Percentiles rank a stretch among this genome's conserved stretches.
Evolutionary conservation across 2,888 invertebrate genomes (phyloP).

Genomic region (Rotaria socialis): DNA sequence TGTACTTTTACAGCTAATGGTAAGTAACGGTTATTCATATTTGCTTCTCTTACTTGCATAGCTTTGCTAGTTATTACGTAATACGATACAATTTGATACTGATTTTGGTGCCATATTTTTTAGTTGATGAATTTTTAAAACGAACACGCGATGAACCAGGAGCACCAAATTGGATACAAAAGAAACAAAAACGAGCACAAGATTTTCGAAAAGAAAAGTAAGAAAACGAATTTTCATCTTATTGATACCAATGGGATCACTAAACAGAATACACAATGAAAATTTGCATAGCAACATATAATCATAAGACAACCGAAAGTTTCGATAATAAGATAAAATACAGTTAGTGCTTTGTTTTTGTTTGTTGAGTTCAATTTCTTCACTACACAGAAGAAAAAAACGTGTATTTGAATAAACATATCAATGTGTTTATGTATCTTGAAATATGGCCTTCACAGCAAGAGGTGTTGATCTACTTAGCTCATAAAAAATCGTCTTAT

Average conservation of each 20-base stretch:
- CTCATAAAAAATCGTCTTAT: no score
- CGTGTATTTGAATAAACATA: no score
- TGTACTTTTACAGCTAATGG: neutral
- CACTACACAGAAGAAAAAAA: no score
- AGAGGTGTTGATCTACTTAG: no score
- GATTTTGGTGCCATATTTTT: neutral
- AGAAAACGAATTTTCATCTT: neutral
- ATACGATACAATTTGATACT: neutral
- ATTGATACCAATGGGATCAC: neutral
- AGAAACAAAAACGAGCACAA: conserved; percentile 30
- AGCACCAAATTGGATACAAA: neutral
- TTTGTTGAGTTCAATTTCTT: no score
- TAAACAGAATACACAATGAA: no score
- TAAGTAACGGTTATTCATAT: neutral
- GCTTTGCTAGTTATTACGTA: neutral
- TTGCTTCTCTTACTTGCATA: neutral
- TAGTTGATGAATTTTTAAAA: conserved; percentile 36
- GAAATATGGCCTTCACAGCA: no score
- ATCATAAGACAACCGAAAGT: no score
- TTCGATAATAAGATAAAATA: no score
- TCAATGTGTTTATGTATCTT: no score
- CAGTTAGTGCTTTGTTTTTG: no score
- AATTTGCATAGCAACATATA: neutral
- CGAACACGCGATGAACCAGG: conserved; percentile 34
- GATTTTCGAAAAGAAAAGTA: conserved; percentile 32